Percentiles rank a stretch among this genome's conserved stretches.
Conservation (phyloP, 2,888 invertebrate genomes). For the Alloplasta piceator region DNA sequence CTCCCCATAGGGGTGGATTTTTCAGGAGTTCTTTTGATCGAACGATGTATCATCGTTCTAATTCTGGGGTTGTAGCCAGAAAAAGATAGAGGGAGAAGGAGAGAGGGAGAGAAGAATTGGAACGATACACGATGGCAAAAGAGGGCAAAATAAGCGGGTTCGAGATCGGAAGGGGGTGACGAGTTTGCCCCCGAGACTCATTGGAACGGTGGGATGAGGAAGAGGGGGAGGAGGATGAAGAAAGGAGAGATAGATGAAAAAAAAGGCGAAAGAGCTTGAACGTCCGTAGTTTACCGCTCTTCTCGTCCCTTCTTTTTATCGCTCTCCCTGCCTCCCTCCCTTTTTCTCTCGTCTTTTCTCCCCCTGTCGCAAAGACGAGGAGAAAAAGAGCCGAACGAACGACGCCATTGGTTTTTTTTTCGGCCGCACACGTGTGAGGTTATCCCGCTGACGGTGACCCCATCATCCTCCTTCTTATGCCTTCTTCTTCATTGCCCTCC, state of each 20-base stretch:
- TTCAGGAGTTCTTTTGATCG: slow-evolving; percentile 66
- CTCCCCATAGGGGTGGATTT: slow-evolving; percentile 6
- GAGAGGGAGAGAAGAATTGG: slow-evolving; percentile 45
- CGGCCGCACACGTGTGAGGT: slow-evolving; percentile 79
- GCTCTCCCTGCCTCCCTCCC: slow-evolving; percentile 16
- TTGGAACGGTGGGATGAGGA: too few species aligned
- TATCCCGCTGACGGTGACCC: slow-evolving; percentile 78
- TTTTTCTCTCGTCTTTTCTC: too few species aligned
- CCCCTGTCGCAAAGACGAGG: slow-evolving; percentile 57
- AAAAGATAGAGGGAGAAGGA: too few species aligned
- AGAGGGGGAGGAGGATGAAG: too few species aligned
- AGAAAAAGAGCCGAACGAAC: slow-evolving; percentile 59
- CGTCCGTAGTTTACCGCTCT: slow-evolving; percentile 61
- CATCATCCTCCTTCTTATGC: slow-evolving; percentile 72
- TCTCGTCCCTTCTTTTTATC: slow-evolving; percentile 38
- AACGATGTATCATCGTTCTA: slow-evolving; percentile 66
- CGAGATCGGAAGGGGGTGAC: slow-evolving; percentile 60
- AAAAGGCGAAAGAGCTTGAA: slow-evolving; percentile 44
- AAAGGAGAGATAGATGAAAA: slow-evolving; percentile 27
- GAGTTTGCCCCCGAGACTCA: slow-evolving; percentile 34
- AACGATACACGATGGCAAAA: slow-evolving; percentile 44
- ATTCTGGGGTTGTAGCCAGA: slow-evolving; percentile 58
- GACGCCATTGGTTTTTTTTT: slow-evolving; percentile 71
- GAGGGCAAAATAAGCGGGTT: slow-evolving; percentile 60
- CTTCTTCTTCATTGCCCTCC: slow-evolving; percentile 47